A percentile compares a stretch with the other conserved stretches of the same genome.
phyloP scores from a whole-genome alignment of 2,797 vertebrate species.

The Siniperca scherzeri region DNA sequence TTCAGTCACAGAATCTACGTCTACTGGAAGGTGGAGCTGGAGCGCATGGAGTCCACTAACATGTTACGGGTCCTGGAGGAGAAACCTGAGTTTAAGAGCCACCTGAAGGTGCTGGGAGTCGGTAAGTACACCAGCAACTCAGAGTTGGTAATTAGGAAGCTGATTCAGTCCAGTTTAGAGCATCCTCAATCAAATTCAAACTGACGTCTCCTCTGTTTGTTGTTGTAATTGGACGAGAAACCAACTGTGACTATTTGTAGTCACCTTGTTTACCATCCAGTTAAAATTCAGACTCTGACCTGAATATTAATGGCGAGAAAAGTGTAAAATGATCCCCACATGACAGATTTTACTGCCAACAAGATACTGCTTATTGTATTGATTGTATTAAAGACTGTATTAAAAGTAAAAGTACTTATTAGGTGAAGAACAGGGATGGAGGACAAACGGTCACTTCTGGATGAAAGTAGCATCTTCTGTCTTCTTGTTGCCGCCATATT shows the following conservation, averaged over 20 bases:
- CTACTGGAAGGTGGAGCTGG: constrained; percentile 96
- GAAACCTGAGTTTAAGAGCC: constrained; percentile 85
- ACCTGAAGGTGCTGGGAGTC: constrained; percentile 87
- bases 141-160: background rate
- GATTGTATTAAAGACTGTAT: too few species aligned
- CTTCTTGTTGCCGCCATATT: background rate
- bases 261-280: background rate
- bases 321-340: constrained; percentile 18
- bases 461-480: background rate
- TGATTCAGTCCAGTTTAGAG: background rate
- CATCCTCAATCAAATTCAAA: background rate
- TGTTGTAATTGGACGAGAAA: constrained; percentile 23
- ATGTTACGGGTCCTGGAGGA: constrained; percentile 91
- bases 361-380: background rate
- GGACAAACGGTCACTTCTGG: background rate
- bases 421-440: too few species aligned
- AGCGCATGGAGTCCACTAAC: constrained; percentile 97
- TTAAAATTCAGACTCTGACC: constrained; percentile 19
- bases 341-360: constrained; percentile 29
- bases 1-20: constrained; percentile 98
- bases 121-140: constrained; percentile 84
- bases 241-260: constrained; percentile 26
- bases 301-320: constrained; percentile 42
- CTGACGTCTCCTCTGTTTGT: constrained; percentile 1
- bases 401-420: too few species aligned